Base-by-base conservation (phyloP, 2,888 invertebrate genomes). In the Apeira syringaria region DNA sequence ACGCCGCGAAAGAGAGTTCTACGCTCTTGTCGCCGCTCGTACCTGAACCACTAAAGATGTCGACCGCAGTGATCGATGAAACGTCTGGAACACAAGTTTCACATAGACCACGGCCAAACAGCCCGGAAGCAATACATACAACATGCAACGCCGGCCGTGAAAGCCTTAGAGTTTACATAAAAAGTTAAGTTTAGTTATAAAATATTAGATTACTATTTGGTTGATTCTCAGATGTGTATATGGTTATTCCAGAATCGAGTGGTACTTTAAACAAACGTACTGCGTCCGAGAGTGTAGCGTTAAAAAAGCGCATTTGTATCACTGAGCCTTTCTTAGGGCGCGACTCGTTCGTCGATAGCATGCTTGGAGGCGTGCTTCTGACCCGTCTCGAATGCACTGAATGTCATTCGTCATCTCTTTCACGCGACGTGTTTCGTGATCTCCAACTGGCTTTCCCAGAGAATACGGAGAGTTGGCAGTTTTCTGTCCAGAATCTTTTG, bases 381-480 rank as follows among this genome's bases (percentile, higher is more conserved):
- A 95, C 95, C 0, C 93, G 94, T 0, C 94, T 95, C 18, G 92
- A 92, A 56, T 97, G 97, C 72, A 89, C 92, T 8, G 91, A 91
- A 34, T 97, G 97, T 69, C 89, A 92, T 38, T 92, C 93, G 3
- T 92, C 93, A 40, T 96, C 96, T 0, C 91, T 93, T 39, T 94
- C 94, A 12, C 92, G 92, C 0, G 97, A 97, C 71, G 92, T 92
- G 35, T 97, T 97, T 80, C 92, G 95, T 3, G 97, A 97, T 59
- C 81, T 97, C 7, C 95, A 95, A 58, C 82, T 96, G 1, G 94
- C 95, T 0, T 95, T 95, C 77, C 95, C 95, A 0, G 93, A 93
- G 15, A 88, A 77, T 31, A 68, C 76, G 0, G 77, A 74, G 0
- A 68, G 64, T 3, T 87, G 66, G 54, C 71, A 91, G 48, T 92